phyloP scores from a whole-genome alignment of 2,888 invertebrate genomes.

The Adineta ricciae region DNA sequence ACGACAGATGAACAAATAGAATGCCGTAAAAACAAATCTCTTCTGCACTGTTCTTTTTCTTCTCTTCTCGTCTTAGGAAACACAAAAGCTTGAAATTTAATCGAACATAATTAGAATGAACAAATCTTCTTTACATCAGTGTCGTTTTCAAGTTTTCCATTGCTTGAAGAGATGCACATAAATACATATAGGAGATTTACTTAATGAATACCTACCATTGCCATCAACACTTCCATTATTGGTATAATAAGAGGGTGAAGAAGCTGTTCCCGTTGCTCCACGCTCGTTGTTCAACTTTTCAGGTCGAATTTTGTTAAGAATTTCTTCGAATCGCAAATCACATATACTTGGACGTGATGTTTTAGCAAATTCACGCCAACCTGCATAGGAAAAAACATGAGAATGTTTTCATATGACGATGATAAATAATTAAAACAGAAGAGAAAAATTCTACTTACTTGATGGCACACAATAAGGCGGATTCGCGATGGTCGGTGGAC shows the following conservation, averaged over 20 bases:
- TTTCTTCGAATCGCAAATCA: neutral
- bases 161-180: neutral
- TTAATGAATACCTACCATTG: neutral
- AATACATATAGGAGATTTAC: no score
- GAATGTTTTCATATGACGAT: no score
- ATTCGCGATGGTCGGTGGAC: slow-evolving; percentile 64
- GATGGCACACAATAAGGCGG: slow-evolving; percentile 79
- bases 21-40: no score
- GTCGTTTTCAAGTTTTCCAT: neutral
- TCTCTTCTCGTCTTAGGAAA: no score
- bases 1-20: no score
- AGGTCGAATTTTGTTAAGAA: neutral
- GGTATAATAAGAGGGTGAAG: neutral
- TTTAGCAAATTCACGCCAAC: slow-evolving; percentile 19
- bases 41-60: no score
- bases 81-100: neutral
- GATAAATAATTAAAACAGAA: neutral
- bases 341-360: slow-evolving; percentile 2
- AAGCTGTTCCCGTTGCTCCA: neutral
- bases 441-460: slow-evolving; percentile 53
- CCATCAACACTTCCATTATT: neutral
- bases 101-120: neutral
- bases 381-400: neutral
- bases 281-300: neutral
- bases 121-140: neutral